Conservation (phyloP, 1,140 invertebrate genomes). For the Galendromus occidentalis region DNA sequence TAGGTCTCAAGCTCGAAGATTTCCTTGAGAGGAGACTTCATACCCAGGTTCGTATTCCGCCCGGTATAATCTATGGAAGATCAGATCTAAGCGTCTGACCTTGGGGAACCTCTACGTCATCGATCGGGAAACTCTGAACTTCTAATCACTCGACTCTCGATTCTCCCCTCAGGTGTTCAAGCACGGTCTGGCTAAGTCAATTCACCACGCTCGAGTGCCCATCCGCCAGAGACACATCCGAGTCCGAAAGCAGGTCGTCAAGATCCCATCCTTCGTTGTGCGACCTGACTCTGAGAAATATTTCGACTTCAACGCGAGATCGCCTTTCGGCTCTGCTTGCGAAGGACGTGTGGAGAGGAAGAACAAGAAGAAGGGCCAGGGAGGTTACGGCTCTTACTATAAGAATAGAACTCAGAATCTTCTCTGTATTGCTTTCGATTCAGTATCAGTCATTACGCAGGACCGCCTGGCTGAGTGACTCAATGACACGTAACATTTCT, state of each 20-base stretch:
- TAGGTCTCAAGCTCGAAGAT: conserved; percentile 95
- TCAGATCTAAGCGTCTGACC: no score
- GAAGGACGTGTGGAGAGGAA: conserved; percentile 99
- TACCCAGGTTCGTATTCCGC: conserved; percentile 49
- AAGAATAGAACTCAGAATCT: no score
- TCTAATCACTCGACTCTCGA: no score
- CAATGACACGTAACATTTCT: no score
- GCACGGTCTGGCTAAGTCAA: conserved; percentile 92
- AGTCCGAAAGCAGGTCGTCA: conserved; percentile 96
- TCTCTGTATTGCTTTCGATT: no score
- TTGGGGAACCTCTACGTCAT: no score
- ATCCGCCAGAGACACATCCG: conserved; percentile 97
- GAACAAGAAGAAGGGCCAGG: conserved; percentile 77
- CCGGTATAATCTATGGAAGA: no score
- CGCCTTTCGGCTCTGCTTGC: conserved; percentile 92
- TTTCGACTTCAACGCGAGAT: conserved; percentile 97
- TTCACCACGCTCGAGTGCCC: conserved; percentile 94
- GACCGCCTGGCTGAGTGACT: no score
- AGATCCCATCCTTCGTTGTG: conserved; percentile 82
- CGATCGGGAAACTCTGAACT: no score
- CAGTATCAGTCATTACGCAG: no score
- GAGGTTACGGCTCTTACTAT: no score
- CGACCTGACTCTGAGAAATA: conserved; percentile 97
- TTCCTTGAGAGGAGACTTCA: conserved; percentile 97
- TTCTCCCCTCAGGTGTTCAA: conserved; percentile 75